A percentile compares a stretch with the other conserved stretches of the same genome.
Evolutionary conservation across 1,140 invertebrate genomes (phyloP).

Genomic region (Thalassaphorura encarpata): DNA sequence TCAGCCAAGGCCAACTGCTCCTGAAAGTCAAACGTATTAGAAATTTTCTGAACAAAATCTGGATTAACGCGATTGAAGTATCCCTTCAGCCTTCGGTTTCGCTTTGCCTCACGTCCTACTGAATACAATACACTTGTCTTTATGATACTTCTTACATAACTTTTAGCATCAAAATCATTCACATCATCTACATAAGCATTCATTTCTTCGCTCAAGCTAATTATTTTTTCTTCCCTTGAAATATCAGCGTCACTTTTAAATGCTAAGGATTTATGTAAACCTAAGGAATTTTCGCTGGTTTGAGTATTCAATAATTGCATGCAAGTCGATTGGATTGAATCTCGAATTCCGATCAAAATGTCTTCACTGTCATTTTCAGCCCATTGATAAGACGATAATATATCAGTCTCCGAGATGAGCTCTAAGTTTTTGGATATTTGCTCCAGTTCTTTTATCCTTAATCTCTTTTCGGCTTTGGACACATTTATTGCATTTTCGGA

Average conservation of each 20-base stretch:
- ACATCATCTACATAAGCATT: conserved; percentile 13
- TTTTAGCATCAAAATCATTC: conserved; percentile 10
- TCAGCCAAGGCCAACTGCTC: too few species aligned
- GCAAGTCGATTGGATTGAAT: too few species aligned
- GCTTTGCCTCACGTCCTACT: conserved; percentile 1
- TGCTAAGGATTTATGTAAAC: not conserved
- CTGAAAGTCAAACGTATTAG: conserved; percentile 15
- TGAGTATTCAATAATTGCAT: not conserved
- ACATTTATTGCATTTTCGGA: not conserved
- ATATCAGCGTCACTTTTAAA: not conserved
- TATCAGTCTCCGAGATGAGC: not conserved
- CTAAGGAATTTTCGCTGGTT: not conserved
- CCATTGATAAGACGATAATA: not conserved
- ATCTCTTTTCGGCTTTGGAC: not conserved
- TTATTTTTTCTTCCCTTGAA: not conserved
- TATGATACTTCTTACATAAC: conserved; percentile 20
- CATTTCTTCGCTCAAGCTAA: conserved; percentile 3
- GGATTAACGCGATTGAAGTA: conserved; percentile 24
- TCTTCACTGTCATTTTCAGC: not conserved
- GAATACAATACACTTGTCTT: conserved; percentile 16
- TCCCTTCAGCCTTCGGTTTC: conserved; percentile 13
- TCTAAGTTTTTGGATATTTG: conserved; percentile 4
- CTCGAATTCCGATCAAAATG: not conserved
- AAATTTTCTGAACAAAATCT: conserved; percentile 9
- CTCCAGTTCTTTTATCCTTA: not conserved